These are phyloP conservation scores for Drosophila neonasuta DNA, from an alignment of 2,888 invertebrate species.

Conservation along the genomic window DNA sequence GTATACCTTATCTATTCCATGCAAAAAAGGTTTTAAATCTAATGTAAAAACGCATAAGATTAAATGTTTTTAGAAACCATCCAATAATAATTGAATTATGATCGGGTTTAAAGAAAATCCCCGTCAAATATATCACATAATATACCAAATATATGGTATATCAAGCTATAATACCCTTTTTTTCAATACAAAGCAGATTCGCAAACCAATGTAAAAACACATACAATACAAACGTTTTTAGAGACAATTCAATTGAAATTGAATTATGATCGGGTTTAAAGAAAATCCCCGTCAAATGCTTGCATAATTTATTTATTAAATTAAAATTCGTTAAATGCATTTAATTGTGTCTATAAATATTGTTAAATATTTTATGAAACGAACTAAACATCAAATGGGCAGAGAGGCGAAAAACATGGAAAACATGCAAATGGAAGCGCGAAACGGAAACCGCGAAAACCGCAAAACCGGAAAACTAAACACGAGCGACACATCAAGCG, in stretches of 20 bases:
- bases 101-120: too few relatives aligned
- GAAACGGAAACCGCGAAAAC: slow-evolving; percentile 58
- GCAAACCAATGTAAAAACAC: too few relatives aligned
- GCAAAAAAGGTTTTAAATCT: too few relatives aligned
- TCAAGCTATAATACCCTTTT: too few relatives aligned
- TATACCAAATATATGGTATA: too few relatives aligned
- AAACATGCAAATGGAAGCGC: slow-evolving; percentile 45
- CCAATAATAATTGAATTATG: too few relatives aligned
- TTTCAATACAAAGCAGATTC: too few relatives aligned
- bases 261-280: too few relatives aligned
- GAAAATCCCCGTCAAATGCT: background rate
- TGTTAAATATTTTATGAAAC: slow-evolving; percentile 11
- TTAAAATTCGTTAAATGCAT: background rate
- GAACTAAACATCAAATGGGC: slow-evolving; percentile 25
- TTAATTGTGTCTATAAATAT: slow-evolving; percentile 3
- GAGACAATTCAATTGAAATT: slow-evolving; percentile 22
- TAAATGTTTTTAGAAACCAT: too few relatives aligned
- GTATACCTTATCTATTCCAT: too few relatives aligned
- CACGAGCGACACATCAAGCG: slow-evolving; percentile 18
- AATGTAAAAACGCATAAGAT: too few relatives aligned
- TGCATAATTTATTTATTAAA: background rate
- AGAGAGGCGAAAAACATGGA: slow-evolving; percentile 17
- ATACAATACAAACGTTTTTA: background rate
- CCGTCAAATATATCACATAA: too few relatives aligned
- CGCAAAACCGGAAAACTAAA: slow-evolving; percentile 67